Evolutionary conservation across 2,113 vertebrate genomes (phyloP), one percentile per base, ranked within the genome.

Genomic region (Cromileptes altivelis): DNA sequence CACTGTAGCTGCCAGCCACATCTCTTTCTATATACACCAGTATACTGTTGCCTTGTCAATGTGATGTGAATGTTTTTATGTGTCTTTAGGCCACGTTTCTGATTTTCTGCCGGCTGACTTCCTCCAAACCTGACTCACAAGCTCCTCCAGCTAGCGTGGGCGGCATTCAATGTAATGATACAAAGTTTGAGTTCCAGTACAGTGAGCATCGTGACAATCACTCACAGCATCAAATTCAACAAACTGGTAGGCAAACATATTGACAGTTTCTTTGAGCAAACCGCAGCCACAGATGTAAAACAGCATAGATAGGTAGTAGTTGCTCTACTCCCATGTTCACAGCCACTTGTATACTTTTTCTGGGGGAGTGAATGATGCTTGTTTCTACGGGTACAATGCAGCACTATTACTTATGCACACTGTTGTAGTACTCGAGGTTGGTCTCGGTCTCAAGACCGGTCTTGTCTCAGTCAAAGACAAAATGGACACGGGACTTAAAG

Each of bases 91-190:
- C 18, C 11, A 70, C 3, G 6, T 78, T 77, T 78, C 9, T 78
- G n/a, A 60, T 73, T 81, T 52, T 64, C 42, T 62, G 61, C 62
- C 14, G 4, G 55, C 25, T 62, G 55, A 70, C 75, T 71, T 79
- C 73, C 52, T 74, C 70, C 47, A 25, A 55, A 19, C 23, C 11
- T 72, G 70, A 74, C 61, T 78, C 65, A 75, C 52, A 47, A 27
- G 45, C 65, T 81, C 67, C 18, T 37, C 53, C 60, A 37, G 18
- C 17, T 56, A 7, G 25, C n/a, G 67, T 61, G 52, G 73, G 42
- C 10, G 23, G 27, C n/a, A 30, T 64, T 80, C n/a, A 70, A 14
- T 37, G 23, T 57, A 30, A 50, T n/a, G 21, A 14, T 33, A 72
- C 17, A 23, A n/a, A 63, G 23, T 45, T n/a, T 55, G 21, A 67